Evolutionary conservation across 1,140 invertebrate genomes (phyloP).

Genomic region (Cylas formicarius): DNA sequence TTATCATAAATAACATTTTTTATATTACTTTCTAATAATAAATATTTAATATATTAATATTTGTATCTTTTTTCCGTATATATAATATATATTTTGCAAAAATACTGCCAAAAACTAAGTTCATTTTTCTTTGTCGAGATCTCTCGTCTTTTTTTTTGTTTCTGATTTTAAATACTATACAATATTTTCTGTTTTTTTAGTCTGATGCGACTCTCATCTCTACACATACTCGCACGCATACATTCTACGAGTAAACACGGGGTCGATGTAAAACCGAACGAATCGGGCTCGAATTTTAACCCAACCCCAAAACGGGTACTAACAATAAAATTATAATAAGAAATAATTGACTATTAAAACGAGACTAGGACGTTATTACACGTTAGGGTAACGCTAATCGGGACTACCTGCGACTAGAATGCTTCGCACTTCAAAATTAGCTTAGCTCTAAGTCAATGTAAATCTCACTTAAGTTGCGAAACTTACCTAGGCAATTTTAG

Average conservation of each 20-base stretch:
- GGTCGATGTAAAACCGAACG: no score
- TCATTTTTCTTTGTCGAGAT: slow-evolving; percentile 27
- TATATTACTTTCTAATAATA: slow-evolving; percentile 9
- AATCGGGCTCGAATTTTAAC: background rate
- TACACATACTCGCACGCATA: background rate
- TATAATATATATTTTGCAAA: slow-evolving; percentile 41
- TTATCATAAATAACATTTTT: background rate
- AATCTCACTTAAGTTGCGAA: no score
- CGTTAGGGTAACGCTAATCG: slow-evolving; percentile 7
- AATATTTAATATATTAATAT: slow-evolving; percentile 20
- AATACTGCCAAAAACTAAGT: slow-evolving; percentile 40
- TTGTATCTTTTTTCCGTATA: slow-evolving; percentile 24
- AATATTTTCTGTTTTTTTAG: slow-evolving; percentile 9
- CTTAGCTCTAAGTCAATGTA: no score
- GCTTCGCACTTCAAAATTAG: no score
- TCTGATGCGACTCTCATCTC: background rate
- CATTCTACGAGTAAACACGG: slow-evolving; percentile 3
- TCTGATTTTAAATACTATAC: slow-evolving; percentile 10
- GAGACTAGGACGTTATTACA: slow-evolving; percentile 5
- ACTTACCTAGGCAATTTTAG: no score
- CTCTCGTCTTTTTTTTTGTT: slow-evolving; percentile 13
- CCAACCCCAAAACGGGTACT: no score
- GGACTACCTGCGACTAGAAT: slow-evolving; percentile 29
- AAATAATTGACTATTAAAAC: slow-evolving; percentile 17
- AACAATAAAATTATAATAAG: slow-evolving; percentile 8